A percentile compares a stretch with the other conserved stretches of the same genome.
Evolutionary conservation across 2,113 vertebrate genomes (phyloP).

Genomic region (Daboia siamensis): DNA sequence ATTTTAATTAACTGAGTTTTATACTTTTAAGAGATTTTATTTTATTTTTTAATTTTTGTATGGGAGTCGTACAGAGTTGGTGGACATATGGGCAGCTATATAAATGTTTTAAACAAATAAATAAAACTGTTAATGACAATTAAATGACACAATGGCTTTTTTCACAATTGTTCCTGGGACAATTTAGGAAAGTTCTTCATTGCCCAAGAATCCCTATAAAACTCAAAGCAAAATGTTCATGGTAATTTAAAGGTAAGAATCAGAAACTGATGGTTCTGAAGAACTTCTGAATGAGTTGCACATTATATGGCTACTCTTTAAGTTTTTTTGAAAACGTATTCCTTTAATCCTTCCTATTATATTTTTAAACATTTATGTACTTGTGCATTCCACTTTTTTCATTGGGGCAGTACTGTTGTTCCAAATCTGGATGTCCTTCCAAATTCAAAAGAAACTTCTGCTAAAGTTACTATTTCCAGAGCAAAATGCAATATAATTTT

Average conservation of each 20-base stretch:
- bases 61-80: background rate
- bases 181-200: too few species aligned
- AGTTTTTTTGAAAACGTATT: background rate
- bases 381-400: background rate
- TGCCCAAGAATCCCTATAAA: background rate
- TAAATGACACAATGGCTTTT: background rate
- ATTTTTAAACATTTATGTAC: background rate
- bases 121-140: background rate
- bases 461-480: background rate
- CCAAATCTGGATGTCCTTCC: background rate
- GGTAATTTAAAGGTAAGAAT: background rate
- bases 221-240: background rate
- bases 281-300: background rate
- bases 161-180: too few species aligned
- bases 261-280: background rate
- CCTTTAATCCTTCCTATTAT: background rate
- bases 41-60: background rate
- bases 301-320: background rate
- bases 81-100: background rate
- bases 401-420: background rate
- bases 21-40: background rate
- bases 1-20: background rate
- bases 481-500: too few species aligned
- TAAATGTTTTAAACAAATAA: too few species aligned
- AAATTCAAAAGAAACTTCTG: background rate